Evolutionary conservation across 1,140 invertebrate genomes (phyloP).

Genomic region (Cephus cinctus): DNA sequence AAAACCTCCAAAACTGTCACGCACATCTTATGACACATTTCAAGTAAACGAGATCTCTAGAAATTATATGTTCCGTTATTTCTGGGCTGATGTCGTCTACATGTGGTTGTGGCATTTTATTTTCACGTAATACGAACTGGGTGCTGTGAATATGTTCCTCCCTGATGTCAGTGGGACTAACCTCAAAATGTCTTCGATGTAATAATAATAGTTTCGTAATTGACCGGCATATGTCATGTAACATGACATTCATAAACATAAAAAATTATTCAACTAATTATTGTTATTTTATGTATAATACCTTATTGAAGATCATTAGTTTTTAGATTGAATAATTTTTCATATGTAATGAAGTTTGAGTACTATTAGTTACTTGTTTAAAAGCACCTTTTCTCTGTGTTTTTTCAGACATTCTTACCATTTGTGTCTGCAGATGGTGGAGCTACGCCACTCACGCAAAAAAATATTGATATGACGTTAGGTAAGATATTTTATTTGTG

Average conservation of each 20-base stretch:
- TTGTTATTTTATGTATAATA: background rate
- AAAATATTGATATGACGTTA: constrained; percentile 80
- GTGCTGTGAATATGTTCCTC: too few species aligned
- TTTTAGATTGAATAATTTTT: constrained; percentile 14
- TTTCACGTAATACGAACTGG: too few species aligned
- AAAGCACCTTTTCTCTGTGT: too few species aligned
- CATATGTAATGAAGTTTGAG: too few species aligned
- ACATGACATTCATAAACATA: background rate
- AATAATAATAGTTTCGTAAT: too few species aligned
- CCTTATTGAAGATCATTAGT: background rate
- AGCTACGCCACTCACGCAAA: constrained; percentile 72
- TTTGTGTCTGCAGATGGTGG: constrained; percentile 71
- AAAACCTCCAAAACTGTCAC: constrained; percentile 19
- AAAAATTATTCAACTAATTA: background rate
- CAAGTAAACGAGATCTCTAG: too few species aligned
- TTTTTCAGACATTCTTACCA: constrained; percentile 66
- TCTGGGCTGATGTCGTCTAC: too few species aligned
- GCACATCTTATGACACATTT: constrained; percentile 13
- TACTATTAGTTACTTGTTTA: too few species aligned
- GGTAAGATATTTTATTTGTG: constrained; percentile 59
- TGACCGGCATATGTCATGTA: background rate
- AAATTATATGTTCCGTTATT: too few species aligned
- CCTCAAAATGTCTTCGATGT: too few species aligned
- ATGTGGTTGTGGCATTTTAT: too few species aligned
- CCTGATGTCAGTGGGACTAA: too few species aligned